phyloP scores from a whole-genome alignment of 2,797 vertebrate genomes.

The Anas bahamensis region DNA sequence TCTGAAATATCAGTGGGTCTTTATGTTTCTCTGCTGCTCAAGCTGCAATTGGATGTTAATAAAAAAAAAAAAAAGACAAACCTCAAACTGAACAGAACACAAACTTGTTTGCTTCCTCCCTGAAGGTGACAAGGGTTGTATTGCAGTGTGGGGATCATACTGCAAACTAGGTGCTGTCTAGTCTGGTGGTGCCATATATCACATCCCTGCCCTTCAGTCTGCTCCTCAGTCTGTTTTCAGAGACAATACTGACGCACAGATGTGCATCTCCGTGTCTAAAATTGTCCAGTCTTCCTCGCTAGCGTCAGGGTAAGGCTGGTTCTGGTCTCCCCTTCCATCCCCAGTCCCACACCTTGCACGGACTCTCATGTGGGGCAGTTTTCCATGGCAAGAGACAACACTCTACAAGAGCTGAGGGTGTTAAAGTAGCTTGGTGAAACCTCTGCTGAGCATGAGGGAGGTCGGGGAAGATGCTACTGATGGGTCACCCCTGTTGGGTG shows the following conservation, averaged over 20 bases:
- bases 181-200: background rate
- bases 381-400: background rate
- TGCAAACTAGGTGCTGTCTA: background rate
- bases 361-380: background rate
- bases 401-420: background rate
- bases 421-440: background rate
- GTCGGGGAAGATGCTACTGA: rapidly evolving
- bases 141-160: background rate
- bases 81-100: background rate
- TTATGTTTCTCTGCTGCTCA: background rate
- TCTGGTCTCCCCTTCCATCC: background rate
- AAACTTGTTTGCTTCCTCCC: background rate
- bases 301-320: background rate
- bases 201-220: background rate
- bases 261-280: background rate
- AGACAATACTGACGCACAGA: rapidly evolving
- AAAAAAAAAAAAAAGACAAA: background rate
- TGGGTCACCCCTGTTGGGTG: no score
- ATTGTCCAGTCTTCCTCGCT: rapidly evolving
- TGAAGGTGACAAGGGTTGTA: background rate
- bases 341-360: no score
- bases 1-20: background rate
- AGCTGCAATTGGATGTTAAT: background rate
- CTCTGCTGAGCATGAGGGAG: background rate
- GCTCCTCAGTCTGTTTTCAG: background rate